Evolutionary conservation across 2,797 vertebrate species (phyloP).

Genomic region (Spinus olivaceus): DNA sequence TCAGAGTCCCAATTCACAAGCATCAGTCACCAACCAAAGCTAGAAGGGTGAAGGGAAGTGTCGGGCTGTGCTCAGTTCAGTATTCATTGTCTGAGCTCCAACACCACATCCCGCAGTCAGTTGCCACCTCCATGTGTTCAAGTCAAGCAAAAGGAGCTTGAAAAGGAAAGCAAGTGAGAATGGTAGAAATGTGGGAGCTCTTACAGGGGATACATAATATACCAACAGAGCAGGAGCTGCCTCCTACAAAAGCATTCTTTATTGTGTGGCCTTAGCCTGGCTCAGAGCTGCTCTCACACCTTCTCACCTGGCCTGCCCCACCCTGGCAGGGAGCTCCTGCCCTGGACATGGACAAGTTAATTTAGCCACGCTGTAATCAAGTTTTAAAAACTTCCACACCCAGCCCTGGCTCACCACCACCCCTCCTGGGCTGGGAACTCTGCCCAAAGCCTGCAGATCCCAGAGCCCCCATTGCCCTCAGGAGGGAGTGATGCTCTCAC

Average conservation of each 20-base stretch:
- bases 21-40: background rate
- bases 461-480: background rate
- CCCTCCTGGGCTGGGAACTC: background rate
- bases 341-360: rapidly evolving
- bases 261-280: background rate
- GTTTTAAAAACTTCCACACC: background rate
- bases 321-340: background rate
- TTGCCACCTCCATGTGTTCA: background rate
- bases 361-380: background rate
- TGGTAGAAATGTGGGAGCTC: background rate
- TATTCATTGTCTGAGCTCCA: background rate
- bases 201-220: background rate
- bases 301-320: background rate
- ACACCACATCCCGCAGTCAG: background rate
- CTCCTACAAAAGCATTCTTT: background rate
- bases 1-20: background rate
- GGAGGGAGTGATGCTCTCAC: background rate
- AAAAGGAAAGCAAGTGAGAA: background rate
- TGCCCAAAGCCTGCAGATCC: background rate
- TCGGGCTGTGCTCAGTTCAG: background rate
- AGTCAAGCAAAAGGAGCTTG: background rate
- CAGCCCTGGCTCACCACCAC: background rate
- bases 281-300: background rate
- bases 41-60: background rate
- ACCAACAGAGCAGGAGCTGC: background rate